Evolutionary conservation across 1,140 invertebrate species (phyloP).

Genomic region (Gryllus bimaculatus): DNA sequence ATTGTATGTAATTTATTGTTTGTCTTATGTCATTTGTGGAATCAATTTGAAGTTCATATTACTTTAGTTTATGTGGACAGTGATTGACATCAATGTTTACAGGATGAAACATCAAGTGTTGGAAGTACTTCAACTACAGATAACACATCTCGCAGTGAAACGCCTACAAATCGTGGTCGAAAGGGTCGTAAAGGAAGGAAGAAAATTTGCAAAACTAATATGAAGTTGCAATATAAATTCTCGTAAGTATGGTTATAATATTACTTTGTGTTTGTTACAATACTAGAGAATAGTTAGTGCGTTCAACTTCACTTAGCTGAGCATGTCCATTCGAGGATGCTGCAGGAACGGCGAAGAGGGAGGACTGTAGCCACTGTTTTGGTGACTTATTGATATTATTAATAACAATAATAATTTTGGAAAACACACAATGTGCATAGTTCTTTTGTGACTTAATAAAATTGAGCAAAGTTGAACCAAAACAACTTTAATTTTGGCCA

Average conservation of each 20-base stretch:
- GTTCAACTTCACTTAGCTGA: neutral
- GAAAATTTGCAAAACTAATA: slow-evolving; percentile 44
- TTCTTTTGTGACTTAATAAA: neutral
- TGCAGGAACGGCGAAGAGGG: neutral
- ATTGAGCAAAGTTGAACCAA: too few relatives aligned
- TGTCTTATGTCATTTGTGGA: too few relatives aligned
- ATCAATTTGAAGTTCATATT: too few relatives aligned
- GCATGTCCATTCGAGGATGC: neutral
- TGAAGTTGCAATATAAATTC: slow-evolving; percentile 71
- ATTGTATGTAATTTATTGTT: too few relatives aligned
- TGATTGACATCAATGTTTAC: slow-evolving; percentile 8
- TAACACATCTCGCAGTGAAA: slow-evolving; percentile 76
- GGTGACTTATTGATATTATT: too few relatives aligned
- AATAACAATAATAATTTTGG: too few relatives aligned
- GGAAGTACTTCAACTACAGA: slow-evolving; percentile 76
- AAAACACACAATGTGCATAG: too few relatives aligned
- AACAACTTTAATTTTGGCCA: too few relatives aligned
- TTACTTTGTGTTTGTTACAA: slow-evolving; percentile 11
- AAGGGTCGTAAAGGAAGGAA: slow-evolving; percentile 56
- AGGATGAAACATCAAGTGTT: slow-evolving; percentile 66
- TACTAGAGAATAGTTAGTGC: slow-evolving; percentile 7
- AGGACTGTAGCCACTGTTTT: neutral
- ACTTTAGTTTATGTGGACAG: neutral
- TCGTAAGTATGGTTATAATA: slow-evolving; percentile 47
- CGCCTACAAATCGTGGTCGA: slow-evolving; percentile 59